Conservation (phyloP, 1,140 invertebrate genomes). For the Pseudomyrmex gracilis region DNA sequence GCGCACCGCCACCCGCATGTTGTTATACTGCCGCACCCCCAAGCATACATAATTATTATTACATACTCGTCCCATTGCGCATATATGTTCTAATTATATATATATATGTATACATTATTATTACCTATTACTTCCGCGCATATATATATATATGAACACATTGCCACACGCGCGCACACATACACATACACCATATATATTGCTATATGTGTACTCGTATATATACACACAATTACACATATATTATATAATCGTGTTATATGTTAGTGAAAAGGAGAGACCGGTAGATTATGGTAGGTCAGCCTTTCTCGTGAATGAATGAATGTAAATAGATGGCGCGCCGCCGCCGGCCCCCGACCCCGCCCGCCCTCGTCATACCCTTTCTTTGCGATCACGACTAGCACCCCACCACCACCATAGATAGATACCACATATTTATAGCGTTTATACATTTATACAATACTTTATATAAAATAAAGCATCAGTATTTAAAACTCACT, state of each 20-base stretch:
- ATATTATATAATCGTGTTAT: constrained; percentile 81
- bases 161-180: constrained; percentile 72
- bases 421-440: constrained; percentile 86
- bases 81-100: constrained; percentile 82
- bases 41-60: constrained; percentile 85
- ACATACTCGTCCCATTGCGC: constrained; percentile 83
- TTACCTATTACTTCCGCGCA: constrained; percentile 73
- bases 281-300: constrained; percentile 85
- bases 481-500: constrained; percentile 85
- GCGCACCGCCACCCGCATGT: constrained; percentile 77
- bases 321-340: constrained; percentile 86
- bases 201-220: constrained; percentile 78
- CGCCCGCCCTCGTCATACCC: constrained; percentile 84
- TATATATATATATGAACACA: constrained; percentile 77
- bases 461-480: constrained; percentile 87
- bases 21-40: constrained; percentile 85
- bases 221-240: constrained; percentile 78
- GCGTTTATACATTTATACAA: constrained; percentile 87
- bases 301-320: constrained; percentile 85
- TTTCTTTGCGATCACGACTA: constrained; percentile 86
- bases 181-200: constrained; percentile 69
- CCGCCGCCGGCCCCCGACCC: constrained; percentile 84
- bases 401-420: constrained; percentile 85
- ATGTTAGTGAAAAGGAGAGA: constrained; percentile 84
- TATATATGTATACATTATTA: constrained; percentile 80